Evolutionary conservation across 1,140 invertebrate genomes (phyloP).

Genomic region (Popillia japonica): DNA sequence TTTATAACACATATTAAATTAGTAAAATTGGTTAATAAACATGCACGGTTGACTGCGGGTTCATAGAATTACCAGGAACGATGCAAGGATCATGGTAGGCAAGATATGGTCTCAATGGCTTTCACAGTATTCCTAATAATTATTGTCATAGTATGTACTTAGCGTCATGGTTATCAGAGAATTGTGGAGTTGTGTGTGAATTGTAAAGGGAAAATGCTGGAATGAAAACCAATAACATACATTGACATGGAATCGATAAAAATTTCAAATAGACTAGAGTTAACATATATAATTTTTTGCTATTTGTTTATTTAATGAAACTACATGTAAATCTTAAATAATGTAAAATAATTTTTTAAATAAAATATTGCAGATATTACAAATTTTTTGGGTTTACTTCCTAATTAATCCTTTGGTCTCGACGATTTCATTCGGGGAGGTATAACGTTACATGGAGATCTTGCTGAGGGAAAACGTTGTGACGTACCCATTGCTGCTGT

Average conservation of each 20-base stretch:
- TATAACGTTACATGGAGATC: slow-evolving; percentile 10
- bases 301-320: slow-evolving; percentile 13
- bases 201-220: neutral
- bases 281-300: neutral
- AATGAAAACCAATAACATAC: neutral
- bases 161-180: neutral
- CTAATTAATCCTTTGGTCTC: neutral
- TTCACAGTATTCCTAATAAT: slow-evolving; percentile 4
- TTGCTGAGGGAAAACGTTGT: slow-evolving; percentile 34
- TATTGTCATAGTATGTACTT: neutral
- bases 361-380: slow-evolving; percentile 20
- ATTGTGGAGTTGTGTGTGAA: slow-evolving; percentile 1
- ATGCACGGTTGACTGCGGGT: slow-evolving; percentile 11
- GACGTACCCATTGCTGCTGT: slow-evolving; percentile 36
- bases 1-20: slow-evolving; percentile 13
- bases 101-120: slow-evolving; percentile 10
- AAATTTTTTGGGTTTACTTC: slow-evolving; percentile 4
- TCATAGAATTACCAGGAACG: neutral
- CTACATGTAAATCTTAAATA: slow-evolving; percentile 2
- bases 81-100: neutral
- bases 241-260: neutral
- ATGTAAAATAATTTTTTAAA: slow-evolving; percentile 4
- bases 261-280: slow-evolving; percentile 1
- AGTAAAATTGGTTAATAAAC: slow-evolving; percentile 8
- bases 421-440: neutral